Conservation (phyloP, 2,113 vertebrate species). For the Zosterops japonicus region DNA sequence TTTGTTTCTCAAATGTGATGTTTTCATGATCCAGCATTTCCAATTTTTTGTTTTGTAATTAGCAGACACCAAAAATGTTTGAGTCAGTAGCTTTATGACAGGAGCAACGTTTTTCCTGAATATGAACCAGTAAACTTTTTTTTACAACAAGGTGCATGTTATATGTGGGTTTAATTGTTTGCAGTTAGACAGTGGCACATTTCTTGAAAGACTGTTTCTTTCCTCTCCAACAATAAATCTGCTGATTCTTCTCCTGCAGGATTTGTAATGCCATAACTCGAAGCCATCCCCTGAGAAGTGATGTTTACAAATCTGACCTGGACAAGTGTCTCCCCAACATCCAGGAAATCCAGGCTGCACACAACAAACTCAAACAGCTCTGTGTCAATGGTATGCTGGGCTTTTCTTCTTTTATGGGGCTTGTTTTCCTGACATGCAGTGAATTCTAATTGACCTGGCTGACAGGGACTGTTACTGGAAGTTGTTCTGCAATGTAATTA, state of each 20-base stretch:
- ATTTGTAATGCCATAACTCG: slow-evolving; percentile 89
- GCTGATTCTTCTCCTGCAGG: slow-evolving; percentile 62
- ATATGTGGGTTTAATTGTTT: not conserved
- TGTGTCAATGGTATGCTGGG: slow-evolving; percentile 87
- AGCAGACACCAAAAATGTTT: not conserved
- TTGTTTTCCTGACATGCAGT: not conserved
- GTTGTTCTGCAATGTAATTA: not conserved
- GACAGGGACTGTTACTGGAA: not conserved
- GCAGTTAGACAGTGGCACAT: not conserved
- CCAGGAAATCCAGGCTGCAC: slow-evolving; percentile 89
- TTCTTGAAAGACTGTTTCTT: not conserved
- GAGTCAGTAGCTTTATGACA: not conserved
- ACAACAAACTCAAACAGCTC: slow-evolving; percentile 87
- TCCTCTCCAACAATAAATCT: not conserved
- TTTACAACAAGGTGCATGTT: not conserved
- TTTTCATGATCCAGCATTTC: not conserved
- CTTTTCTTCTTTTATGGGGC: not conserved
- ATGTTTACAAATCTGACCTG: slow-evolving; percentile 85
- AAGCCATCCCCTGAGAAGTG: slow-evolving; percentile 90
- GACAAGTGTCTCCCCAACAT: slow-evolving; percentile 88
- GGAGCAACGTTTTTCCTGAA: not conserved
- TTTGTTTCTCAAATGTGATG: not conserved
- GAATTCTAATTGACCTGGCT: not conserved
- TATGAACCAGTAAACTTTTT: not conserved
- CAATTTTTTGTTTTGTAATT: not conserved